A percentile compares a stretch with the other conserved stretches of the same genome.
Evolutionary conservation across 2,797 vertebrate genomes (phyloP).

Genomic region (Rhyacichthys aspro): DNA sequence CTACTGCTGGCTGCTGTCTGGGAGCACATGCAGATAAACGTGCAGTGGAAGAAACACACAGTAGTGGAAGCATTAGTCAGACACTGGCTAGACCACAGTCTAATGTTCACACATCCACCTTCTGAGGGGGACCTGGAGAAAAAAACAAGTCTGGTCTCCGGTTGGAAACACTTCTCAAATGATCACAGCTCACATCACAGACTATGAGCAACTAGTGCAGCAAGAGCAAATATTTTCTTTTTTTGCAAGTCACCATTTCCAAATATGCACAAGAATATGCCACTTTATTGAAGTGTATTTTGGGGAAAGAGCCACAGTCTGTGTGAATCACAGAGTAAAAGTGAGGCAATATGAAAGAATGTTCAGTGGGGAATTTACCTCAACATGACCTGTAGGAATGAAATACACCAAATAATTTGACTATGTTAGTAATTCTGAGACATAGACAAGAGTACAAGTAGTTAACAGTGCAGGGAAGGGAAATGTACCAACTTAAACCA

Average conservation of each 20-base stretch:
- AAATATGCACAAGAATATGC: conserved; percentile 23
- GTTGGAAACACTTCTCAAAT: conserved; percentile 51
- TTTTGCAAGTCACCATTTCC: conserved; percentile 14
- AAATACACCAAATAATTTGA: neutral
- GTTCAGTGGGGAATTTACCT: conserved; percentile 6
- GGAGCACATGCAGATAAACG: conserved; percentile 66
- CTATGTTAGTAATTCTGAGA: too few relatives aligned
- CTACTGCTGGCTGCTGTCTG: conserved; percentile 1
- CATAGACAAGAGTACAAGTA: too few relatives aligned
- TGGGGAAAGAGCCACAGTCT: conserved; percentile 7
- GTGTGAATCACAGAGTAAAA: conserved; percentile 20
- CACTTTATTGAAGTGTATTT: conserved; percentile 22
- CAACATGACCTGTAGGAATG: conserved; percentile 11
- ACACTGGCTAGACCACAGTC: conserved; percentile 51
- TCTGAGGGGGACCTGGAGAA: too few relatives aligned
- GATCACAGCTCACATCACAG: conserved; percentile 32
- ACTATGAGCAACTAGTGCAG: conserved; percentile 10
- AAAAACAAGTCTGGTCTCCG: conserved; percentile 41
- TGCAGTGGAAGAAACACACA: conserved; percentile 67
- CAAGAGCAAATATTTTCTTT: conserved; percentile 13
- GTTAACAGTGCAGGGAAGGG: too few relatives aligned
- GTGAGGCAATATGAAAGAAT: conserved; percentile 31
- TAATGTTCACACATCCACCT: conserved; percentile 57
- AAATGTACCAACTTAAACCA: too few relatives aligned
- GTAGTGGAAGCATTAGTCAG: conserved; percentile 68